Percentiles rank a stretch among this genome's conserved stretches.
Evolutionary conservation across 2,797 vertebrate species (phyloP).

Genomic region (Sebastes nivosus): DNA sequence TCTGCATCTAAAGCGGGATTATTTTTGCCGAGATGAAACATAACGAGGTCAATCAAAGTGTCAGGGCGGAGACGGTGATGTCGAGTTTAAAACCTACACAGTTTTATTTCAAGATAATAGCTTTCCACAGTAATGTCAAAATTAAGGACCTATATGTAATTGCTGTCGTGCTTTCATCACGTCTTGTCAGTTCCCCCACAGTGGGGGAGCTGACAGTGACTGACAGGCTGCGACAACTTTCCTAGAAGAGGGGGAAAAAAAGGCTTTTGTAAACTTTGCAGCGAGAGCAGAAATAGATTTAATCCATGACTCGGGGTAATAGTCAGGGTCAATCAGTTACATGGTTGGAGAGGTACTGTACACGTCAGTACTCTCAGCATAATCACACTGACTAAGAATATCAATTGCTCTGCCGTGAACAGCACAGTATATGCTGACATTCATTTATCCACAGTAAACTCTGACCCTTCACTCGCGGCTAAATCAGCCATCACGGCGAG

Average conservation of each 20-base stretch:
- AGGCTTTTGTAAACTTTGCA: constrained; percentile 1
- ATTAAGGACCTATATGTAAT: constrained; percentile 32
- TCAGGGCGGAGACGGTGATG: constrained; percentile 6
- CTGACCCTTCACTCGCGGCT: not conserved
- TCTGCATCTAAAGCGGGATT: not conserved
- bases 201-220: constrained; percentile 57
- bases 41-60: constrained; percentile 47
- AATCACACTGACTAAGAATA: not conserved
- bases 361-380: not conserved
- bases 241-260: constrained; percentile 9
- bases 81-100: constrained; percentile 25
- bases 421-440: not conserved
- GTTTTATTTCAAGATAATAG: constrained; percentile 33
- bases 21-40: constrained; percentile 26
- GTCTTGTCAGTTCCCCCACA: constrained; percentile 44
- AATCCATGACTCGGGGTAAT: not conserved
- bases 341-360: not conserved
- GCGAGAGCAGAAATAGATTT: constrained; percentile 9
- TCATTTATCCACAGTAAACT: constrained; percentile 4
- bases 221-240: constrained; percentile 43
- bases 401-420: not conserved
- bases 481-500: not conserved
- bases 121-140: constrained; percentile 15
- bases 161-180: constrained; percentile 24
- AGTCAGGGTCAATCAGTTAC: constrained; percentile 24